phyloP scores from a whole-genome alignment of 2,888 invertebrate species.

The Idaea dimidiata region DNA sequence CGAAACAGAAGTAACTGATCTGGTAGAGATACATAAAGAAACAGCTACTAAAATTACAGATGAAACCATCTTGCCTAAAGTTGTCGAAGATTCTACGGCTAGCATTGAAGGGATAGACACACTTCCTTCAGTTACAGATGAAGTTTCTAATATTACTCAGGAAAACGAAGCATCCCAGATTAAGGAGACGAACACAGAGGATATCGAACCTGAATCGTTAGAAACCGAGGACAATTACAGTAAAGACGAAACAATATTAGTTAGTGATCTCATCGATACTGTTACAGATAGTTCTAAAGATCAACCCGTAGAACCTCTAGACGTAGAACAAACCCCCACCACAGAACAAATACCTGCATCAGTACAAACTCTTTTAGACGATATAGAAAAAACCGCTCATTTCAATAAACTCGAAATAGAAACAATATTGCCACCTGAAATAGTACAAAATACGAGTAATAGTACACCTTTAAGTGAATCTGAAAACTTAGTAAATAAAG shows the following conservation, averaged over 20 bases:
- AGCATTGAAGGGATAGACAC: constrained; percentile 30
- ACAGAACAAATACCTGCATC: constrained; percentile 42
- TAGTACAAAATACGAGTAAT: constrained; percentile 62
- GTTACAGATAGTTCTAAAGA: constrained; percentile 27
- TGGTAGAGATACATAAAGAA: constrained; percentile 21
- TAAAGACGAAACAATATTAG: constrained; percentile 30
- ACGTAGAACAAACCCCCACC: constrained; percentile 16
- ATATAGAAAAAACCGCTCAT: constrained; percentile 19
- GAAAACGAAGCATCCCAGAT: constrained; percentile 21
- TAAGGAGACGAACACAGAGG: constrained; percentile 19
- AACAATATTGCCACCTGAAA: constrained; percentile 51
- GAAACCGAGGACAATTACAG: constrained; percentile 29
- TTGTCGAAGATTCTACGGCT: constrained; percentile 26
- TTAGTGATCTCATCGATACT: constrained; percentile 33
- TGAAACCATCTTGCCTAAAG: constrained; percentile 41
- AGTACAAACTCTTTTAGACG: constrained; percentile 49
- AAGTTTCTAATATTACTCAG: constrained; percentile 24
- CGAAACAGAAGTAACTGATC: constrained; percentile 41
- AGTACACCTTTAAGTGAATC: constrained; percentile 26
- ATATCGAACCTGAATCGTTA: constrained; percentile 25
- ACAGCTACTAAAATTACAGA: constrained; percentile 18
- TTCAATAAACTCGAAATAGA: constrained; percentile 12
- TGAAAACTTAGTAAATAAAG: constrained; percentile 27
- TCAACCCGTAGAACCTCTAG: constrained; percentile 19
- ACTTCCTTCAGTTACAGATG: constrained; percentile 26